Evolutionary conservation across 1,140 invertebrate genomes (phyloP), one percentile per base, ranked within the genome.

Genomic region (Trachymyrmex septentrionalis): DNA sequence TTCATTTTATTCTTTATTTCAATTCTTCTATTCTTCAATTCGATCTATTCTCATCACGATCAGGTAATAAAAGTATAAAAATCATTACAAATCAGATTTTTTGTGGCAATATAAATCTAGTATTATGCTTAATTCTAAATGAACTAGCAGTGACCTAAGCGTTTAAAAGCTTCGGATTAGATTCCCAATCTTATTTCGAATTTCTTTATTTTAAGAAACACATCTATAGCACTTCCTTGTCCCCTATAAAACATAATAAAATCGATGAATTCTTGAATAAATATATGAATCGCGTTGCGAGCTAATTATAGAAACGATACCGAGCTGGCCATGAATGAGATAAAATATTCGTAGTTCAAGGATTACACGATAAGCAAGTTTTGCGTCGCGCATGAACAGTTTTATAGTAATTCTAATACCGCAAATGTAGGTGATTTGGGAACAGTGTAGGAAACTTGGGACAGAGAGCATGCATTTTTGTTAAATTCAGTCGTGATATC

Each of bases 331-430:
- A 16, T 30, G 7, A 73, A 50, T 24, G 55, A 61, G 27, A 75
- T 61, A 27, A 34, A 84, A 73, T 59, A 30, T 34, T 73, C 14
- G 38, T n/a, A 44, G 38, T 75, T 84, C 38, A 59, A 48, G 9
- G 55, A 44, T 84, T 38, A 63, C 30, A 21, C 38, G 80, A 84
- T 75, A 84, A 75, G 38, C 55, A 10, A 34, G 10, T 7, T 16
- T 16, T 24, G 67, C 80, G 27, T 67, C 63, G 14, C 30, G 30
- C 53, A 7, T 63, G 80, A 24, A 61, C 14, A 66, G n/a, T 63
- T 84, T 86, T 57, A 38, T 53, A 48, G 34, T n/a, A 48, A 85
- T 77, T 63, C 19, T 50, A 76, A 85, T 63, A 44, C 10, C 10
- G 10, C 9, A 44, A 44, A 44, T 44, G 38, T 44, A 44, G 38